phyloP scores from a whole-genome alignment of 2,797 vertebrate genomes.

The Manis javanica region DNA sequence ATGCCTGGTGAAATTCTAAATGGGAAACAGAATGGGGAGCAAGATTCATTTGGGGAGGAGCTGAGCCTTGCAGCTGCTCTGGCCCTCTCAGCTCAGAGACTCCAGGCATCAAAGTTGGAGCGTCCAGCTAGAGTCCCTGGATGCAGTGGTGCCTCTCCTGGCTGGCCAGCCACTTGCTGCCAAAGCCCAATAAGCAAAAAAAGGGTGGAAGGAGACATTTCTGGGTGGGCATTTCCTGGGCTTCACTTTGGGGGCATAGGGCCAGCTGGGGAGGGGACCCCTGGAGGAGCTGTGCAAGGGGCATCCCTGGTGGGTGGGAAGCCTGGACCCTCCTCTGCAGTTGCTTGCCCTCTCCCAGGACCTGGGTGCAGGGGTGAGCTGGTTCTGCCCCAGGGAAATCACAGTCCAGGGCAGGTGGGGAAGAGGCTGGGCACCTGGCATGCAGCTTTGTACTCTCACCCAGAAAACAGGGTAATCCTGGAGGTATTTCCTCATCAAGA shows the following conservation, averaged over 20 bases:
- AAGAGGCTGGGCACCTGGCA: neutral
- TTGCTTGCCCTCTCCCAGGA: neutral
- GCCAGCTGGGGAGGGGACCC: no score
- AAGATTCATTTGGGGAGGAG: no score
- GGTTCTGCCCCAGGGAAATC: neutral
- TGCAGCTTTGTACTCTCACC: no score
- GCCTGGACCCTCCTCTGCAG: neutral
- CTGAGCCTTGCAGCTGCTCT: fast-evolving
- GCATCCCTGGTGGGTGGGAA: fast-evolving
- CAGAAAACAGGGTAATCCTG: no score
- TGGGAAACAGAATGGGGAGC: neutral
- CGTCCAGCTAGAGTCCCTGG: neutral
- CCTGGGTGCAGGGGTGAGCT: neutral
- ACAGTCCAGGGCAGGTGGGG: neutral
- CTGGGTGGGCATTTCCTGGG: neutral
- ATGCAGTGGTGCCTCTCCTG: neutral
- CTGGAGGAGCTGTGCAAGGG: neutral
- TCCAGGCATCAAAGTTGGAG: neutral
- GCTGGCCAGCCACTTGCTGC: no score
- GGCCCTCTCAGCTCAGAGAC: neutral
- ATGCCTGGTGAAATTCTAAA: neutral
- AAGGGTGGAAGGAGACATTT: neutral
- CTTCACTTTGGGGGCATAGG: neutral
- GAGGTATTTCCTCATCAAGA: no score
- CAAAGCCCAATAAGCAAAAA: neutral